Conservation (phyloP, 2,797 vertebrate species). For the Tangara arthus region DNA sequence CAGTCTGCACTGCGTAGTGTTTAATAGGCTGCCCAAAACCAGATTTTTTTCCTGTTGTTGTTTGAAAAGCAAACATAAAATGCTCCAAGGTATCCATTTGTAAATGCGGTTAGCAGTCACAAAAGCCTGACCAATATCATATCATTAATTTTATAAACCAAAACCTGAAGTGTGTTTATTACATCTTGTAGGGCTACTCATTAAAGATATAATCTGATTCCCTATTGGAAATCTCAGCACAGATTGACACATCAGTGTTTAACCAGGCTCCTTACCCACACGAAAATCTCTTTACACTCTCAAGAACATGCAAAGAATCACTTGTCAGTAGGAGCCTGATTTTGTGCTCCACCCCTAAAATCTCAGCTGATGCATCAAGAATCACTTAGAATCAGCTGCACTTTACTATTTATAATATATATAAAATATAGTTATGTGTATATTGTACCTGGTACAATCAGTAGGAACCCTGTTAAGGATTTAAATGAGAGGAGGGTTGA, state of each 20-base stretch:
- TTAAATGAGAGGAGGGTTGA: background rate
- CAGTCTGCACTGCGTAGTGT: background rate
- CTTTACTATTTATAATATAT: background rate
- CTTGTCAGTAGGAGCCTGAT: background rate
- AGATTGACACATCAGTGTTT: background rate
- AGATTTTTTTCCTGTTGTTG: background rate
- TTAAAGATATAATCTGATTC: background rate
- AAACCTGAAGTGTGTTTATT: background rate
- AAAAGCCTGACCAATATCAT: background rate
- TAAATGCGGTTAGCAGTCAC: background rate
- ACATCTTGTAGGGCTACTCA: background rate
- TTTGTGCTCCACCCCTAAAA: background rate
- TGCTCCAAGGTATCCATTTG: background rate
- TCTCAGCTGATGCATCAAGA: background rate
- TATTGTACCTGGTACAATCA: background rate
- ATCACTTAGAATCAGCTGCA: background rate
- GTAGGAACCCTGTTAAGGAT: background rate
- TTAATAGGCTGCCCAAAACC: conserved; percentile 8
- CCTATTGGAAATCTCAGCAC: background rate
- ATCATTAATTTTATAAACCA: background rate
- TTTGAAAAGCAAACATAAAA: conserved; percentile 10
- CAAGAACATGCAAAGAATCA: background rate
- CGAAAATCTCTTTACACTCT: background rate
- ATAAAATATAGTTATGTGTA: background rate
- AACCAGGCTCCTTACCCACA: accelerated